A percentile compares a stretch with the other conserved stretches of the same genome.
phyloP scores from a whole-genome alignment of 2,888 invertebrate species.

The Girardia tigrina region DNA sequence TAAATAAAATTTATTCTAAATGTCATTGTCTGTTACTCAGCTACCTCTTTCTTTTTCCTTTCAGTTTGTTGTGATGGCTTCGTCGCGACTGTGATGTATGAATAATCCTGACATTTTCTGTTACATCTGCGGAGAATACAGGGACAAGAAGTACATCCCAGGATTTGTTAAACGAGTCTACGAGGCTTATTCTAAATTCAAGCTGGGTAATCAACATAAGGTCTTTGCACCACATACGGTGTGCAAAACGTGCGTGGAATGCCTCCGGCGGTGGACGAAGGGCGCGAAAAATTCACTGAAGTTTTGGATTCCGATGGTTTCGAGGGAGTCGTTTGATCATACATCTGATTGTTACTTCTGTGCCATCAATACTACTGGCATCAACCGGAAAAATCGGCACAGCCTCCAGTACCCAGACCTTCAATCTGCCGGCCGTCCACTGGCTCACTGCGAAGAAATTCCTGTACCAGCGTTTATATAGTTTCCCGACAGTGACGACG shows the following conservation, averaged over 20 bases:
- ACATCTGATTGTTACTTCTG: constrained; percentile 24
- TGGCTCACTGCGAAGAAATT: constrained; percentile 24
- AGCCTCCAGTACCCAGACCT: constrained; percentile 2
- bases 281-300: neutral
- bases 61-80: too few species aligned
- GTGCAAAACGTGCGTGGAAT: constrained; percentile 30
- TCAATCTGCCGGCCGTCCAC: neutral
- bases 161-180: too few species aligned
- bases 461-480: too few species aligned
- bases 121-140: constrained; percentile 23
- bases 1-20: too few species aligned
- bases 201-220: too few species aligned
- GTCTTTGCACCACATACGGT: constrained; percentile 15
- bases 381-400: constrained; percentile 13
- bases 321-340: neutral
- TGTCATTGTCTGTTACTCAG: too few species aligned
- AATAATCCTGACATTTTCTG: constrained; percentile 17
- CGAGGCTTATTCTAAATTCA: too few species aligned
- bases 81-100: neutral
- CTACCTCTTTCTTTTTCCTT: too few species aligned
- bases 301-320: constrained; percentile 26
- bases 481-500: too few species aligned
- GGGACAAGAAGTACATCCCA: neutral
- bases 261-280: too few species aligned
- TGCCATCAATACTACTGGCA: neutral